Evolutionary conservation across 2,797 vertebrate genomes (phyloP).

Genomic region (Percopsis omiscomaycus): DNA sequence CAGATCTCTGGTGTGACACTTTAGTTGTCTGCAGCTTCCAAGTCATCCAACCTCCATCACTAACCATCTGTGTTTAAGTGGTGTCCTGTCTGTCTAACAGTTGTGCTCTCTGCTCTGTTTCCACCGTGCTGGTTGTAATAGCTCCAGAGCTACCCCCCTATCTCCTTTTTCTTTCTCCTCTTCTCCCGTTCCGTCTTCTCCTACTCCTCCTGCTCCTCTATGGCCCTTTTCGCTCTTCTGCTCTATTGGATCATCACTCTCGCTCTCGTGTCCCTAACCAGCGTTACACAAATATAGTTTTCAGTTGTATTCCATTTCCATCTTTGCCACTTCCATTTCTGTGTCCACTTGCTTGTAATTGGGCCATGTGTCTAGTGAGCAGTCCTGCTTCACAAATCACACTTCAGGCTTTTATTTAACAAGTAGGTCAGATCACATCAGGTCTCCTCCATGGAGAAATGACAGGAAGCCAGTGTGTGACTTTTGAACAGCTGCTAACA

Average conservation of each 20-base stretch:
- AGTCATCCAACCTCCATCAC: conserved; percentile 15
- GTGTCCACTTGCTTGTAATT: conserved; percentile 47
- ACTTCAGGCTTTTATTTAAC: background rate
- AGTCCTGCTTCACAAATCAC: conserved; percentile 52
- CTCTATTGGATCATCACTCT: background rate
- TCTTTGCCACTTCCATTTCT: conserved; percentile 35
- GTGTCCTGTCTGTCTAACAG: conserved; percentile 40
- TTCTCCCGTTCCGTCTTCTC: background rate
- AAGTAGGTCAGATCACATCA: background rate
- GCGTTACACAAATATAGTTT: conserved; percentile 1
- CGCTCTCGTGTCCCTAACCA: background rate
- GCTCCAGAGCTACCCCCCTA: conserved; percentile 41
- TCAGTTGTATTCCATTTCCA: conserved; percentile 30
- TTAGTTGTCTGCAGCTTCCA: conserved; percentile 54
- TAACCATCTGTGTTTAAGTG: background rate
- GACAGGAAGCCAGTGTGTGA: conserved; percentile 19
- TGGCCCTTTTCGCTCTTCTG: background rate
- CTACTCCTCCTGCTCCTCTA: background rate
- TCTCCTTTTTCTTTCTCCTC: background rate
- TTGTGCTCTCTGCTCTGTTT: conserved; percentile 36
- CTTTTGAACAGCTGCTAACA: conserved; percentile 43
- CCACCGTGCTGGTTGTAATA: conserved; percentile 44
- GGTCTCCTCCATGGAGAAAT: background rate
- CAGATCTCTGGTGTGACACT: conserved; percentile 8
- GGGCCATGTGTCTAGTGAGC: conserved; percentile 32